A percentile compares a stretch with the other conserved stretches of the same genome.
Evolutionary conservation across 92 coral and sea anemone species (phyloP).

Genomic region (Metridium senile): DNA sequence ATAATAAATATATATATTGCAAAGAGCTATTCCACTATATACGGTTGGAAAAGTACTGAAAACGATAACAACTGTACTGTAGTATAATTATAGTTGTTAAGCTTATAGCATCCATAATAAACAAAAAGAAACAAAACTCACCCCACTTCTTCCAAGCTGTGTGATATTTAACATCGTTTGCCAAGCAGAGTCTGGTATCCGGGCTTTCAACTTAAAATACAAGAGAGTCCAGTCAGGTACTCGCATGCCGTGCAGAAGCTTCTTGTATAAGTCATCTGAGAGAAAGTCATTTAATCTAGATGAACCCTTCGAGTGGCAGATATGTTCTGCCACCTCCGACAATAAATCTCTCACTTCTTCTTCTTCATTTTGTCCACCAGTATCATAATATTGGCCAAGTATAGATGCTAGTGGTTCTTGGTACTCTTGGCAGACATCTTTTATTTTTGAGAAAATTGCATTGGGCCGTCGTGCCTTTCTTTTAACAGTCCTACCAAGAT

Average conservation of each 20-base stretch:
- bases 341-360: slow-evolving; percentile 5
- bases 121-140: slow-evolving; percentile 42
- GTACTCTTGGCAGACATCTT: neutral
- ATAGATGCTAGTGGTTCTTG: slow-evolving; percentile 1
- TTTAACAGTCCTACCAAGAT: too few species aligned
- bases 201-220: slow-evolving; percentile 18
- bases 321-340: neutral
- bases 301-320: neutral
- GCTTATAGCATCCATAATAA: neutral
- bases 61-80: neutral
- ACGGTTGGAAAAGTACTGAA: neutral
- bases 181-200: slow-evolving; percentile 60
- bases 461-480: neutral
- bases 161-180: slow-evolving; percentile 54
- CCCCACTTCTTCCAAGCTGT: slow-evolving; percentile 65
- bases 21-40: neutral
- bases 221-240: slow-evolving; percentile 23
- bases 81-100: neutral
- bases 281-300: neutral
- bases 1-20: too few species aligned
- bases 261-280: neutral
- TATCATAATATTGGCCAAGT: neutral
- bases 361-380: slow-evolving; percentile 3
- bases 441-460: neutral
- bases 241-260: neutral